phyloP scores from a whole-genome alignment of 2,113 vertebrate genomes.

The Arizona elegans region DNA sequence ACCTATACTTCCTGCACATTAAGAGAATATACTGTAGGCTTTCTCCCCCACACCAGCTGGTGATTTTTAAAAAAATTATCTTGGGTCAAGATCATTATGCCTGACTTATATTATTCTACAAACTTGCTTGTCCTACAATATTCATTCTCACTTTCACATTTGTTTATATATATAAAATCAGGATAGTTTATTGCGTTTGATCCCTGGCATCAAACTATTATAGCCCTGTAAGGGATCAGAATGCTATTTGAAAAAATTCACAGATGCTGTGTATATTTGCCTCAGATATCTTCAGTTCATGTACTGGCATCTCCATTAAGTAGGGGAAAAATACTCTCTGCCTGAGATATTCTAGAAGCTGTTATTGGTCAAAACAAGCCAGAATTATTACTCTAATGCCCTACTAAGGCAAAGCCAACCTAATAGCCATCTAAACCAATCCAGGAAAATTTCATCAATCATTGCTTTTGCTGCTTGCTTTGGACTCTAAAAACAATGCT shows the following conservation, averaged over 20 bases:
- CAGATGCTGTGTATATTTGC: neutral
- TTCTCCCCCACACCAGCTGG: too few species aligned
- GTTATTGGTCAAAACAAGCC: neutral
- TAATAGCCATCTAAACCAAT: neutral
- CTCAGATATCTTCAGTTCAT: neutral
- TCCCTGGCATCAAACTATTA: neutral
- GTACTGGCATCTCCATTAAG: neutral
- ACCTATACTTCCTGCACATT: neutral
- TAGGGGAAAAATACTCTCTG: neutral
- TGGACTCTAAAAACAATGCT: neutral
- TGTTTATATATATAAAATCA: neutral
- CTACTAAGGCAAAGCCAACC: neutral
- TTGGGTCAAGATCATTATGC: neutral
- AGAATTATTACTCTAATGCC: neutral
- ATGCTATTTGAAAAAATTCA: neutral
- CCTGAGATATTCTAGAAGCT: neutral
- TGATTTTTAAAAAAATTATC: neutral
- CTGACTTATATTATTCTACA: neutral
- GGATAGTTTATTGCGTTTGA: neutral
- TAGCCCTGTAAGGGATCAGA: neutral
- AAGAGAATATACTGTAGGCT: neutral
- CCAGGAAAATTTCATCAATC: neutral
- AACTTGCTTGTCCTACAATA: neutral
- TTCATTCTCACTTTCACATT: neutral
- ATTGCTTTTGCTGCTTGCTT: neutral